phyloP scores from a whole-genome alignment of 1,140 invertebrate genomes.

The Drosophila serrata region DNA sequence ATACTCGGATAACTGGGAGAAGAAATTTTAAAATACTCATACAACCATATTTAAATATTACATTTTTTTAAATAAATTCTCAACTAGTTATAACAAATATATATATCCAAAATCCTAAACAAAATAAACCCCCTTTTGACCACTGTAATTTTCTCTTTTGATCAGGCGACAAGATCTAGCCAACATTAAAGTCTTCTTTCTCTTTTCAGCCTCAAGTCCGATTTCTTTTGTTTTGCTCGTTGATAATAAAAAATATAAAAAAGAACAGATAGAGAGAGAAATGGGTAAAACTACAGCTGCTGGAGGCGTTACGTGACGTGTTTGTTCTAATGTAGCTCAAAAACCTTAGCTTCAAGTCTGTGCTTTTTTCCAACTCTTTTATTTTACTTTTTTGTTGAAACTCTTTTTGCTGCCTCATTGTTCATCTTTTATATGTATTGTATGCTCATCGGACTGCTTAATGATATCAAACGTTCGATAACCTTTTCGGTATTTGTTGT shows the following conservation, averaged over 20 bases:
- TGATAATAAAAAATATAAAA: background rate
- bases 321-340: constrained; percentile 67
- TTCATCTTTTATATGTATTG: constrained; percentile 56
- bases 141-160: constrained; percentile 50
- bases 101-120: background rate
- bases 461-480: constrained; percentile 85
- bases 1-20: no score
- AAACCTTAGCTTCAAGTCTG: constrained; percentile 26
- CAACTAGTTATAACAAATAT: background rate
- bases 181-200: constrained; percentile 27
- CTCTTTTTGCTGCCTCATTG: constrained; percentile 75
- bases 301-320: constrained; percentile 73
- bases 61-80: background rate
- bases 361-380: constrained; percentile 32
- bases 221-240: constrained; percentile 31
- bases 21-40: no score
- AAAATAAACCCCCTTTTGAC: background rate
- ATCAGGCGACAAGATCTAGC: constrained; percentile 65
- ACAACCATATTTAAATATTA: no score
- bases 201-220: constrained; percentile 1
- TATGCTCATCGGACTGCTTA: constrained; percentile 60
- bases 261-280: background rate
- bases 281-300: constrained; percentile 28
- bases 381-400: constrained; percentile 31
- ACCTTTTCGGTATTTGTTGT: constrained; percentile 76